These are phyloP conservation scores for Acholoe squamosa DNA, from an alignment of 2,888 invertebrate species.

Conservation along the genomic window DNA sequence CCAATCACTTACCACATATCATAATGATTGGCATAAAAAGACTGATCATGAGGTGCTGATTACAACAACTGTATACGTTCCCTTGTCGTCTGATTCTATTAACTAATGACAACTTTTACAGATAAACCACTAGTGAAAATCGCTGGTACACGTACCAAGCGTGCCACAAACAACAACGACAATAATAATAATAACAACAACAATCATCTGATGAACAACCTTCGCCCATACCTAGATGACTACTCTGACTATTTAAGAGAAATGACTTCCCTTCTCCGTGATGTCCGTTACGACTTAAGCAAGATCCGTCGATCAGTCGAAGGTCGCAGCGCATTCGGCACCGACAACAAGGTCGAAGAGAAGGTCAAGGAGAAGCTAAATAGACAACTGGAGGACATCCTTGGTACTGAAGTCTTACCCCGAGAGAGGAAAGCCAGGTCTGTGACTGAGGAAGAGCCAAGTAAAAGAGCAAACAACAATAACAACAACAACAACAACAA, in stretches of 20 bases:
- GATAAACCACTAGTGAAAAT: conserved; percentile 5
- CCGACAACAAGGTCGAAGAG: neutral
- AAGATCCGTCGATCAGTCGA: neutral
- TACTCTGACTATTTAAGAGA: neutral
- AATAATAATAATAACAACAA: conserved; percentile 42
- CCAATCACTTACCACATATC: too few species aligned
- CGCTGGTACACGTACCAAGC: neutral
- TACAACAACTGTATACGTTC: too few species aligned
- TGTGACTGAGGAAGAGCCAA: neutral
- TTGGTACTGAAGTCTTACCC: neutral
- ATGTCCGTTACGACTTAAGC: conserved; percentile 19
- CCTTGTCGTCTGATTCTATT: too few species aligned
- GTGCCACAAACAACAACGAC: neutral
- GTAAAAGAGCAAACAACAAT: neutral
- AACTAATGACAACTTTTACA: neutral
- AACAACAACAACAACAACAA: conserved; percentile 56
- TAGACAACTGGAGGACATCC: neutral
- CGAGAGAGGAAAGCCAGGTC: neutral
- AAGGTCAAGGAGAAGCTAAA: neutral
- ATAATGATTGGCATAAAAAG: too few species aligned
- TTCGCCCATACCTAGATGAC: neutral
- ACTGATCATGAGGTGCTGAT: too few species aligned
- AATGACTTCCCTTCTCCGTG: neutral
- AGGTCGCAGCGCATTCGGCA: neutral
- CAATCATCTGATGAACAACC: conserved; percentile 7